Percentiles rank a stretch among this genome's conserved stretches.
phyloP scores from a whole-genome alignment of 2,797 vertebrate species.

The Acipenser transmontanus region DNA sequence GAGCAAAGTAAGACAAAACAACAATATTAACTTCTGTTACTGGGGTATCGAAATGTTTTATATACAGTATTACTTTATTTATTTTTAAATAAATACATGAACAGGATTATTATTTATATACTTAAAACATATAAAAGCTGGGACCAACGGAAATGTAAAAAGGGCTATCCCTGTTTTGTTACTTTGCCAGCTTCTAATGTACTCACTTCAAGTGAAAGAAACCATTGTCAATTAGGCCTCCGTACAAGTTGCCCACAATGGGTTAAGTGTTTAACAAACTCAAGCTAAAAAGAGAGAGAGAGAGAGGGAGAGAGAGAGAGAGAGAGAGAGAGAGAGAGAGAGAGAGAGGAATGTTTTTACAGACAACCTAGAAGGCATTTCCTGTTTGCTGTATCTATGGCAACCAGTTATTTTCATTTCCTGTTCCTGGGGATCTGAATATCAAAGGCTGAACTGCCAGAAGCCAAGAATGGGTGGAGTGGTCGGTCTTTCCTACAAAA shows the following conservation, averaged over 20 bases:
- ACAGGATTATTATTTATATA: too few species aligned
- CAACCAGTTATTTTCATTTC: constrained; percentile 47
- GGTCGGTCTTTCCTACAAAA: not conserved
- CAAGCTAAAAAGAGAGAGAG: not conserved
- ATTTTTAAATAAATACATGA: too few species aligned
- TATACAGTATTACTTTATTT: too few species aligned
- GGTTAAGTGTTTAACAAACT: constrained; percentile 14
- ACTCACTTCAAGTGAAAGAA: constrained; percentile 20
- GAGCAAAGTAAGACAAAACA: too few species aligned
- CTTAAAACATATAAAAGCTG: too few species aligned
- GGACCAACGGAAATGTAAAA: not conserved
- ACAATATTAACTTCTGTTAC: too few species aligned
- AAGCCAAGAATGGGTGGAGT: not conserved
- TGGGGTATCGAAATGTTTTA: too few species aligned
- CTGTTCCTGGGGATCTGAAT: constrained; percentile 14
- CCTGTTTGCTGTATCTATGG: constrained; percentile 57
- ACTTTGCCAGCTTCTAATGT: constrained; percentile 23
- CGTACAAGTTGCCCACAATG: constrained; percentile 17
- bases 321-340: constrained; percentile 6
- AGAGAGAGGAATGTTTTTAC: constrained; percentile 34
- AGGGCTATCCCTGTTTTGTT: constrained; percentile 25
- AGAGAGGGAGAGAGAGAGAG: not conserved
- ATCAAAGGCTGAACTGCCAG: not conserved
- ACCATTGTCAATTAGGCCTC: constrained; percentile 30
- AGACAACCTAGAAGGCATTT: constrained; percentile 52